Evolutionary conservation across 2,888 invertebrate species (phyloP), one percentile per base, ranked within the genome.

Genomic region (Cyclophora punctaria): DNA sequence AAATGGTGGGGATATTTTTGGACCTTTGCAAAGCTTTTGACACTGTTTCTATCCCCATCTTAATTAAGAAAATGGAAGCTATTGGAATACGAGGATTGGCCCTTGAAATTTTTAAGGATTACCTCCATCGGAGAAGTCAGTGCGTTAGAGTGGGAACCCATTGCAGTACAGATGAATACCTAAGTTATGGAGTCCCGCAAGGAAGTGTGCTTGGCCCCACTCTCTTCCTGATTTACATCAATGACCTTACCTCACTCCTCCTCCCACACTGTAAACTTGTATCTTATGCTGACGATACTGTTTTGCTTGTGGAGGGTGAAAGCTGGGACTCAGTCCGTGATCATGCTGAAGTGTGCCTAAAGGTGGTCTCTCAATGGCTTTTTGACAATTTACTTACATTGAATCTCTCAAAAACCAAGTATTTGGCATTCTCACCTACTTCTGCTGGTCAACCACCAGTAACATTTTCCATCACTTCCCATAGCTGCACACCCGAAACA

Each of bases 151-250:
- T 53, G 5, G 45, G 48, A 20, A 5, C 44, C 7, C 46, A 44
- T n/a, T 37, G 41, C 20, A 48, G 49, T 46, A 40, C 35, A 4
- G 41, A 48, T 34, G 44, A 34, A 41, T 40, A 41, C 2, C 41
- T 48, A 3, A 20, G 6, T 3, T 53, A n/a, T 34, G 53, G n/a
- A n/a, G n/a, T n/a, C n/a, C n/a, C n/a, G n/a, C n/a, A n/a, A n/a
- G n/a, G n/a, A n/a, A n/a, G n/a, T 45, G 48, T 53, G 1, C 50
- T 56, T 4, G 56, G 53, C 3, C 51, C 53, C n/a, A 54, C 57
- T 3, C 45, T 57, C 3, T 57, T 57, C 37, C 34, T 54, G 6
- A 40, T 48, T 7, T 54, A 57, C 41, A 46, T 56, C 3, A 56
- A 56, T 41, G 49, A 53, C 33, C 35, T 56, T 34, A 49, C 49